Evolutionary conservation across 2,888 invertebrate species (phyloP).

Genomic region (Oligia fasciuncula): DNA sequence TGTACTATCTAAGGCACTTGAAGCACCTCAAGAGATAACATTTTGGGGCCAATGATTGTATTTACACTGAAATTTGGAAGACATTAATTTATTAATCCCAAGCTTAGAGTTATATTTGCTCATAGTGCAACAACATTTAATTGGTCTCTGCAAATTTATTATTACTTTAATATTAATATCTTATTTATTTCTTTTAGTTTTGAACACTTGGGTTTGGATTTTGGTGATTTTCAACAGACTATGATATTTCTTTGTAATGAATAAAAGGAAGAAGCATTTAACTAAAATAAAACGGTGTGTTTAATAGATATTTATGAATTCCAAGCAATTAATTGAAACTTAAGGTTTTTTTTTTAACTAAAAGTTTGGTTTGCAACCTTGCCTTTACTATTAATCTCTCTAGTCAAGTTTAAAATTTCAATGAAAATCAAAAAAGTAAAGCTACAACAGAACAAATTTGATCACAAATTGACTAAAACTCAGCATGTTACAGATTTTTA

Average conservation of each 20-base stretch:
- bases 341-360: background rate
- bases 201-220: background rate
- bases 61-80: conserved; percentile 60
- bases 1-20: conserved; percentile 7
- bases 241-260: background rate
- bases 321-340: background rate
- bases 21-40: conserved; percentile 22
- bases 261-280: background rate
- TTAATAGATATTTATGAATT: background rate
- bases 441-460: background rate
- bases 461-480: background rate
- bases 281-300: background rate
- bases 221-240: background rate
- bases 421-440: background rate
- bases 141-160: conserved; percentile 51
- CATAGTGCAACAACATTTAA: conserved; percentile 56
- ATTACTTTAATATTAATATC: background rate
- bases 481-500: background rate
- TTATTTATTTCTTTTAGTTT: background rate
- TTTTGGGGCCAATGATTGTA: conserved; percentile 52
- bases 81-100: conserved; percentile 57
- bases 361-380: background rate
- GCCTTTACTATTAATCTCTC: too few relatives aligned
- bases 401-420: background rate
- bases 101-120: conserved; percentile 61